Percentiles rank a stretch among this genome's conserved stretches.
Evolutionary conservation across 2,797 vertebrate species (phyloP).

Genomic region (Carapus acus): DNA sequence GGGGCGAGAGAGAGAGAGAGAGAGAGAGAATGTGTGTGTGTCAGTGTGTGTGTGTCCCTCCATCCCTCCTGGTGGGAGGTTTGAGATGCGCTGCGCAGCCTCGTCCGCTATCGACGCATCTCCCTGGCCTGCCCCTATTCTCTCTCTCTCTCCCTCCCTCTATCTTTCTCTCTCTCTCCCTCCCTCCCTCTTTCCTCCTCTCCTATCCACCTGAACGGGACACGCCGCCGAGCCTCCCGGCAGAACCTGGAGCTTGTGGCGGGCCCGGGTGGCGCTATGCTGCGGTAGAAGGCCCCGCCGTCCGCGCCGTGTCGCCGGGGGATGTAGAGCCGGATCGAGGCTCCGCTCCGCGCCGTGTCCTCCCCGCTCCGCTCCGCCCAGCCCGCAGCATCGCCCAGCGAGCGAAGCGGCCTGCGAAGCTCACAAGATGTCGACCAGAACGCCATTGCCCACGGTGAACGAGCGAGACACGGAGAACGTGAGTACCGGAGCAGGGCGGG

Average conservation of each 20-base stretch:
- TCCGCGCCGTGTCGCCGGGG: constrained; percentile 55
- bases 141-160: constrained; percentile 10
- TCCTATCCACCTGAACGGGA: constrained; percentile 54
- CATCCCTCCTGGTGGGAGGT: constrained; percentile 68
- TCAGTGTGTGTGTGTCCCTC: constrained; percentile 41
- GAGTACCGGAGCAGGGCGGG: constrained; percentile 61
- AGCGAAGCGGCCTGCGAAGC: constrained; percentile 47
- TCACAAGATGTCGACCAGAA: constrained; percentile 86
- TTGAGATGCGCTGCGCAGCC: constrained; percentile 67
- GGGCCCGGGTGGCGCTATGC: constrained; percentile 53
- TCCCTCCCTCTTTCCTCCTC: constrained; percentile 40
- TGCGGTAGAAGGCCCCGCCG: constrained; percentile 57
- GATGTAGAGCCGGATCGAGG: constrained; percentile 64
- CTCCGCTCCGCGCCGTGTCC: constrained; percentile 55
- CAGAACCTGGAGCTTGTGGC: constrained; percentile 47
- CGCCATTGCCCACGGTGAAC: constrained; percentile 93
- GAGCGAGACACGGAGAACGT: constrained; percentile 92
- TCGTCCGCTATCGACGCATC: constrained; percentile 61
- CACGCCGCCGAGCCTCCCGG: constrained; percentile 45
- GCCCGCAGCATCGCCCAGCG: constrained; percentile 64
- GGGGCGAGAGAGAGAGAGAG: constrained; percentile 7
- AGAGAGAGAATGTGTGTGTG: constrained; percentile 30
- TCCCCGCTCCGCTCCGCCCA: constrained; percentile 43
- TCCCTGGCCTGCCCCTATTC: constrained; percentile 51
- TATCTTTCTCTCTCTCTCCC: constrained; percentile 9